A percentile compares a stretch with the other conserved stretches of the same genome.
phyloP scores from a whole-genome alignment of 2,888 invertebrate species.

The Drosophila rubida region DNA sequence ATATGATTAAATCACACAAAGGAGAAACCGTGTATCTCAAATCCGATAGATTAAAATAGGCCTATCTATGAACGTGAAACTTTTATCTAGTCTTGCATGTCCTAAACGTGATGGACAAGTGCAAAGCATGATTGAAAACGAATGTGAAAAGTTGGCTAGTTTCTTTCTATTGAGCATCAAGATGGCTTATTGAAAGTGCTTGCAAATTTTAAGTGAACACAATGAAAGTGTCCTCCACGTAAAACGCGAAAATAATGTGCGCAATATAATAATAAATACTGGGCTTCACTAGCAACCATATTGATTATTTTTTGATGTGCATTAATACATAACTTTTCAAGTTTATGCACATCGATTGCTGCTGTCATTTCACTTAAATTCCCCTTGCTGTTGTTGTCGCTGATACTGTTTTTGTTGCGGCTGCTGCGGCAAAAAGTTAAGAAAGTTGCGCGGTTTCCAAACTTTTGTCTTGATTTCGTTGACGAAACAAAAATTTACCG shows the following conservation, averaged over 20 bases:
- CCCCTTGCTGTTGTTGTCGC: constrained; percentile 33
- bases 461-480: constrained; percentile 55
- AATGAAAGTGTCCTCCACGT: too few species aligned
- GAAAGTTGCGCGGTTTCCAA: constrained; percentile 63
- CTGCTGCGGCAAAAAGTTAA: constrained; percentile 51
- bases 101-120: constrained; percentile 16
- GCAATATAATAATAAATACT: background rate
- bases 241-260: background rate
- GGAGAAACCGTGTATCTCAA: constrained; percentile 5
- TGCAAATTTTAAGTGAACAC: too few species aligned
- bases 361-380: constrained; percentile 49
- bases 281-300: background rate
- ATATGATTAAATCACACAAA: constrained; percentile 13
- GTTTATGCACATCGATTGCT: constrained; percentile 54
- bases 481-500: constrained; percentile 32
- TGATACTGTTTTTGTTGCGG: constrained; percentile 31
- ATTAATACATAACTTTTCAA: constrained; percentile 51
- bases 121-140: background rate
- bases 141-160: background rate
- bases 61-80: constrained; percentile 5
- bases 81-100: constrained; percentile 9
- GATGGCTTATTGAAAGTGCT: background rate
- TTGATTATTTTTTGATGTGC: constrained; percentile 18
- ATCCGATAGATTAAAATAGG: constrained; percentile 4
- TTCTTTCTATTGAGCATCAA: background rate